Base-by-base conservation (phyloP, 2,113 vertebrate genomes). In the Epinephelus moara region DNA sequence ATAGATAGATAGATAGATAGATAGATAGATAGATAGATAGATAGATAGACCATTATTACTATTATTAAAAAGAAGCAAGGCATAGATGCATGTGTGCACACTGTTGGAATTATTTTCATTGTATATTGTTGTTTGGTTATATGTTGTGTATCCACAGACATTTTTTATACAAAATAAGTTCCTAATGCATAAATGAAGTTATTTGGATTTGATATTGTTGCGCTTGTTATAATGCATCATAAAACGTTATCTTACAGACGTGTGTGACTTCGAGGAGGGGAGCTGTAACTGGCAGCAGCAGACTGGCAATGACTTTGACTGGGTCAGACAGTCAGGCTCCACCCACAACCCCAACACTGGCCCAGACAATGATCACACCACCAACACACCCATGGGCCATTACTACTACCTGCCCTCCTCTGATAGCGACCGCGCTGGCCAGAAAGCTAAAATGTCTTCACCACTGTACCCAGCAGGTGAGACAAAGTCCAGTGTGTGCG, bases 251-350 rank as follows among this genome's bases (percentile, higher is more conserved):
- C 37, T 30, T 86, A 52, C 40, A 94, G 95, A 91, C 55, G 6
- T 93, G 76, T 95, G 95, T 85, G 94, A 96, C 86, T 96, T 96
- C 64, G 95, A 96, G 78, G 90, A 93, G 52, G 92, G 88, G 3
- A 90, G 76, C 72, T 95, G 95, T 84, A 76, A 86, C 79, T 96
- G 95, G 95, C 80, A 80, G 70, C 94, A 94, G 75, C 56, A 88
- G 45, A 79, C 62, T 15, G 47, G 59, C 4, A 85, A 92, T 79
- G 80, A 94, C 33, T 75, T 63, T 27, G 90, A 94, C 78, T 96
- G 95, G 95, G 70, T 93, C 68, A 67, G 92, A 81, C 77, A 87
- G 6, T 92, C 90, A 0, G 94, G 93, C 15, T 25, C 78, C 69
- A 84, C 76, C 27, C 66, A 50, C 12, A 87, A 88, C 56, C 59